Percentiles rank a stretch among this genome's conserved stretches.
These are phyloP conservation scores for Stenolophus ochropezus DNA, from an alignment of 2,888 invertebrate genomes.

Conservation along the genomic window DNA sequence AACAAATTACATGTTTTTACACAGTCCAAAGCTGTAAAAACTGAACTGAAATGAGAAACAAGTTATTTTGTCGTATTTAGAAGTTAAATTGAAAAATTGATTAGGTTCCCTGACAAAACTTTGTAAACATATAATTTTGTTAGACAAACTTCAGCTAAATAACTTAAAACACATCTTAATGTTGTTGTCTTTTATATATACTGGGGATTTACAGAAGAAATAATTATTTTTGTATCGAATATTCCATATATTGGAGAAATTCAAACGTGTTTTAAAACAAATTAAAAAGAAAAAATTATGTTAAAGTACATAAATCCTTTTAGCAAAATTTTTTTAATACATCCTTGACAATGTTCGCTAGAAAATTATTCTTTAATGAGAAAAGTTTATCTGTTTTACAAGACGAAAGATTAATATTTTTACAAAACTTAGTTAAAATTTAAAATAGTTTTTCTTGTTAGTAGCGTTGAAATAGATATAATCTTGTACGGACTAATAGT, in stretches of 20 bases:
- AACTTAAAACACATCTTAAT: no score
- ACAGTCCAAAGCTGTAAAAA: neutral
- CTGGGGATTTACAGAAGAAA: no score
- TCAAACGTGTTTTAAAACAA: no score
- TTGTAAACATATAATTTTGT: constrained; percentile 1
- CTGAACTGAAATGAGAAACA: neutral
- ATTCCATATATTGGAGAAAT: no score
- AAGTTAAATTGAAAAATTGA: constrained; percentile 31
- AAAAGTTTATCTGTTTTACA: neutral
- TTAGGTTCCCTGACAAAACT: neutral
- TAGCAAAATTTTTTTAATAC: no score
- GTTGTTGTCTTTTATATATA: no score
- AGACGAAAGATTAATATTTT: neutral
- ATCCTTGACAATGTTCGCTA: no score
- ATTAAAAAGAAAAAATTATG: no score
- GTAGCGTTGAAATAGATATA: neutral
- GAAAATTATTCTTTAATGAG: neutral
- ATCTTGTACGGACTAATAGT: neutral
- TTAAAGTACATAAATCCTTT: no score
- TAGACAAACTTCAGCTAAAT: no score
- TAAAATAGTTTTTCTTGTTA: neutral
- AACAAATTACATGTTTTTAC: neutral
- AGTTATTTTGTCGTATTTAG: neutral
- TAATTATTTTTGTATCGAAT: no score
- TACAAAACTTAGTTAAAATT: neutral